Conservation (phyloP, 2,113 vertebrate genomes). For the Malurus melanocephalus region DNA sequence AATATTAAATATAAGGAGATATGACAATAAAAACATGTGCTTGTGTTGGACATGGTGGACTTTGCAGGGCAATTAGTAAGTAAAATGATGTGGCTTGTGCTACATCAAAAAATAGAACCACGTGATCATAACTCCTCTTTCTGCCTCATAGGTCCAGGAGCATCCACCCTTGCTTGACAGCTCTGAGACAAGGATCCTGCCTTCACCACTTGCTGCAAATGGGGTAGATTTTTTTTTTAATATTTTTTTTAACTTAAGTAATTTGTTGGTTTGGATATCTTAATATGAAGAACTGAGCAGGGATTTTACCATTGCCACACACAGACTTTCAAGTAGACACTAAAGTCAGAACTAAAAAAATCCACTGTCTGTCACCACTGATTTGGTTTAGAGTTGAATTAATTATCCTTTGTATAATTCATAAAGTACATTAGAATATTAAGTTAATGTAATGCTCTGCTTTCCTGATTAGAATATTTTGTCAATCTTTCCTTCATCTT, state of each 20-base stretch:
- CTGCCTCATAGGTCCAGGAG: background rate
- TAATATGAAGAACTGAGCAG: background rate
- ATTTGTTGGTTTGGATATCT: background rate
- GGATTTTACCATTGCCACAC: background rate
- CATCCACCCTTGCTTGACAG: background rate
- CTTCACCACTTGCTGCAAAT: background rate
- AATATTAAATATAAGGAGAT: background rate
- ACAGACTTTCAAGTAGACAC: background rate
- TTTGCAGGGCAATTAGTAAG: background rate
- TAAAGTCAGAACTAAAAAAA: background rate
- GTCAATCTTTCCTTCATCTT: conserved; percentile 32
- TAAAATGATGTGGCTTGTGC: background rate
- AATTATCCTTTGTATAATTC: conserved; percentile 46
- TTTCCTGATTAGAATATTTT: conserved; percentile 54
- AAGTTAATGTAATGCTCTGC: conserved; percentile 8
- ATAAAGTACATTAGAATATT: conserved; percentile 41
- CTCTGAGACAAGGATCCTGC: background rate
- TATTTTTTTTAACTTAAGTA: background rate
- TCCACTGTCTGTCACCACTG: background rate
- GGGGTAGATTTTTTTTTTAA: background rate
- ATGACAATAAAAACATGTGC: background rate
- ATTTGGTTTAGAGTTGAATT: conserved; percentile 5
- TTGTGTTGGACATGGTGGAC: background rate
- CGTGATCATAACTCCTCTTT: background rate
- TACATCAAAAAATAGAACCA: background rate